Conservation (phyloP, 2,113 vertebrate species). For the Pluvianellus socialis region DNA sequence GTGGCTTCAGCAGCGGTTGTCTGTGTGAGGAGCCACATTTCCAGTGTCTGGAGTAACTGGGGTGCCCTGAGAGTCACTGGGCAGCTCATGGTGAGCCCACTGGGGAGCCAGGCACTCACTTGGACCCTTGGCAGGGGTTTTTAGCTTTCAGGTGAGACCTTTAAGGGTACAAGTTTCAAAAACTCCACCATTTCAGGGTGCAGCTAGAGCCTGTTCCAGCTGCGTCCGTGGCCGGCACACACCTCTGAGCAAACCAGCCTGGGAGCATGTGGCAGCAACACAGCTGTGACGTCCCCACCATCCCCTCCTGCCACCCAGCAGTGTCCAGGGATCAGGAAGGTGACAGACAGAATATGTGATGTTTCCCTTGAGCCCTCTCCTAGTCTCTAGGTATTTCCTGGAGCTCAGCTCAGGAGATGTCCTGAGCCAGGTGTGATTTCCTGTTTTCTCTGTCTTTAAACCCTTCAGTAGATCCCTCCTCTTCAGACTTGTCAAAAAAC, state of each 20-base stretch:
- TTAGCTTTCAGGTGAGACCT: neutral
- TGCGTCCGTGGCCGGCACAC: neutral
- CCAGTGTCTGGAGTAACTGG: neutral
- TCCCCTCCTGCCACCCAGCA: neutral
- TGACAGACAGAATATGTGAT: neutral
- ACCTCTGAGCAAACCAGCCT: neutral
- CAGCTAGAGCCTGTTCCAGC: neutral
- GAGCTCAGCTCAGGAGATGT: neutral
- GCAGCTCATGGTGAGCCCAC: neutral
- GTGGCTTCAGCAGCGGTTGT: neutral
- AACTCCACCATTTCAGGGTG: neutral
- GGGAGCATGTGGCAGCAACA: neutral
- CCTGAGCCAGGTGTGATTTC: neutral
- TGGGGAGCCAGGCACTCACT: neutral
- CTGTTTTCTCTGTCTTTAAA: neutral
- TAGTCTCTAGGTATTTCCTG: neutral
- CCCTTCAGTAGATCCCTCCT: neutral
- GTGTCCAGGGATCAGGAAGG: neutral
- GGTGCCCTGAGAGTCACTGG: neutral
- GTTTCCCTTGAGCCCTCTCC: neutral
- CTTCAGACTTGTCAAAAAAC: neutral
- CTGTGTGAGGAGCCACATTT: rapidly evolving
- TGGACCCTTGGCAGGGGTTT: neutral
- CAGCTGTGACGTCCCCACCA: neutral
- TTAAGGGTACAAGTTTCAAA: neutral